Evolutionary conservation across 2,113 vertebrate genomes (phyloP).

Genomic region (Peromyscus polionotus): DNA sequence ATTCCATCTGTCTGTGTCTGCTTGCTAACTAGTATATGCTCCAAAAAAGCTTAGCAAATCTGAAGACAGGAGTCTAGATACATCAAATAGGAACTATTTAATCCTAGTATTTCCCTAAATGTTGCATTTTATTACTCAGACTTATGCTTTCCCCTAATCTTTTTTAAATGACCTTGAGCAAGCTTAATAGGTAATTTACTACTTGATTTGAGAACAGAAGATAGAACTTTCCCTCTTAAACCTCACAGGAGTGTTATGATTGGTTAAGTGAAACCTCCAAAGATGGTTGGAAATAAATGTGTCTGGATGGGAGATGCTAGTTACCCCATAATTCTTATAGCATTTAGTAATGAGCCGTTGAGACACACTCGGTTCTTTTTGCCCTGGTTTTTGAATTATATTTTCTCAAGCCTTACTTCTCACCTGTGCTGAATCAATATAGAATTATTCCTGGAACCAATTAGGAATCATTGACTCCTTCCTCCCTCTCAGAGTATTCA

Average conservation of each 20-base stretch:
- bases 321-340: conserved; percentile 59
- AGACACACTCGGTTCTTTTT: conserved; percentile 54
- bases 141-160: conserved; percentile 15
- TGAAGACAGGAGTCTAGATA: not conserved
- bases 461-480: conserved; percentile 54
- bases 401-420: conserved; percentile 68
- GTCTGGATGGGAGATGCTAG: conserved; percentile 23
- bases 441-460: conserved; percentile 75
- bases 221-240: conserved; percentile 28
- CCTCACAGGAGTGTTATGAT: conserved; percentile 47
- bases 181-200: conserved; percentile 24
- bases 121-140: conserved; percentile 1
- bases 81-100: conserved; percentile 39
- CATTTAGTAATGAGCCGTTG: conserved; percentile 59
- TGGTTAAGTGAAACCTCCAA: conserved; percentile 52
- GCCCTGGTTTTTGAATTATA: conserved; percentile 56
- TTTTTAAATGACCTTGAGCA: conserved; percentile 57
- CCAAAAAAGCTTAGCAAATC: not conserved
- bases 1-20: not conserved
- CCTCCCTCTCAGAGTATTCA: conserved; percentile 21
- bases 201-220: conserved; percentile 53
- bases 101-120: not conserved
- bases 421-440: conserved; percentile 71
- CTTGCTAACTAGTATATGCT: not conserved
- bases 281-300: conserved; percentile 52